phyloP scores from a whole-genome alignment of 1,140 invertebrate genomes.

The Pseudomyrmex dendroicus region DNA sequence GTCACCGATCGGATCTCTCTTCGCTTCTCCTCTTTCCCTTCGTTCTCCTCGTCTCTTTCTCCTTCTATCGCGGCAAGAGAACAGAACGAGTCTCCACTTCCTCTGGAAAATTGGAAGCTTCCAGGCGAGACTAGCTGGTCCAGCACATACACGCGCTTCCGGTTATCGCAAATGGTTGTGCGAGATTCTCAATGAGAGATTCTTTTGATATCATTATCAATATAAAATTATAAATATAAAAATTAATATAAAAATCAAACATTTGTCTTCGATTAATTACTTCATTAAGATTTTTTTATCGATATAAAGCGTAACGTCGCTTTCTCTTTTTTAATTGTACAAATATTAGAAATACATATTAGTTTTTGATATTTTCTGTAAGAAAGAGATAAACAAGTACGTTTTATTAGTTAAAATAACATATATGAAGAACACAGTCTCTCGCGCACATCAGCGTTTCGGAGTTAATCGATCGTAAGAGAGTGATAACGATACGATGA shows the following conservation, averaged over 20 bases:
- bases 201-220: constrained; percentile 17
- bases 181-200: background rate
- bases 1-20: constrained; percentile 62
- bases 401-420: constrained; percentile 23
- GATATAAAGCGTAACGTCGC: no score
- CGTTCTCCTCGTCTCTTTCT: constrained; percentile 39
- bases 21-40: constrained; percentile 53
- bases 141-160: constrained; percentile 60
- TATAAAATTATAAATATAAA: constrained; percentile 9
- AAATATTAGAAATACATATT: no score
- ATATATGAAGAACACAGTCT: background rate
- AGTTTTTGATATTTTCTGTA: background rate
- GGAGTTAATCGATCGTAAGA: constrained; percentile 35
- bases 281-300: background rate
- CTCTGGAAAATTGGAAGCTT: constrained; percentile 77
- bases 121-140: constrained; percentile 69
- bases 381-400: background rate
- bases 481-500: constrained; percentile 32
- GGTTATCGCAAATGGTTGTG: constrained; percentile 49
- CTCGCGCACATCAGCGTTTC: background rate
- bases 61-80: constrained; percentile 42
- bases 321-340: background rate
- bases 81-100: constrained; percentile 63
- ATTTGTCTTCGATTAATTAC: background rate
- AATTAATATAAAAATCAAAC: background rate